These are phyloP conservation scores for Plagiodera versicolora DNA, from an alignment of 2,888 invertebrate species.

Conservation along the genomic window DNA sequence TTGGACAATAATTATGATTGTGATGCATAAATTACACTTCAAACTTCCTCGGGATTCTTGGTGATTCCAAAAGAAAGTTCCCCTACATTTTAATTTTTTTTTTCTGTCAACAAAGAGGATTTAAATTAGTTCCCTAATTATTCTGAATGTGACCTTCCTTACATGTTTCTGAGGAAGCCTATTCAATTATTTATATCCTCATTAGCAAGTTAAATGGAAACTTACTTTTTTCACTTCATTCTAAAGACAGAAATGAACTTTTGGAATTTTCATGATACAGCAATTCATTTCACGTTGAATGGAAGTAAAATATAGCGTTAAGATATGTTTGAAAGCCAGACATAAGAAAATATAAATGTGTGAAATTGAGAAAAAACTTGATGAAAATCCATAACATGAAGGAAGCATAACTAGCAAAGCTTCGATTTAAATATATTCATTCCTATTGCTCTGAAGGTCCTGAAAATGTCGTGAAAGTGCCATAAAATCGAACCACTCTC, in stretches of 20 bases:
- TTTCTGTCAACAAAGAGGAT: background rate
- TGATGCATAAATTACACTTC: background rate
- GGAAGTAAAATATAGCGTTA: background rate
- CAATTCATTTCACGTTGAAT: background rate
- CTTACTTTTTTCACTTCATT: slow-evolving; percentile 20
- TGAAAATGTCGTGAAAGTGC: background rate
- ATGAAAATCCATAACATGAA: no score
- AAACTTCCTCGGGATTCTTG: no score
- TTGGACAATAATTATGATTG: no score
- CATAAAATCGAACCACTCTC: background rate
- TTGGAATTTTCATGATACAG: background rate
- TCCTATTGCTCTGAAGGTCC: no score
- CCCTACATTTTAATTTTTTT: no score
- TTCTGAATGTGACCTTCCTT: slow-evolving; percentile 4
- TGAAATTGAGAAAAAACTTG: no score
- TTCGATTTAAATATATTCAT: no score
- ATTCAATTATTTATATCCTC: slow-evolving; percentile 33
- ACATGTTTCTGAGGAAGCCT: slow-evolving; percentile 10
- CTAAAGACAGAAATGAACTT: slow-evolving; percentile 14
- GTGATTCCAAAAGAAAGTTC: no score
- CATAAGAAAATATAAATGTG: no score
- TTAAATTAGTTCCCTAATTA: background rate
- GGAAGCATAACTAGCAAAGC: no score
- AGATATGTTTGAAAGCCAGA: no score
- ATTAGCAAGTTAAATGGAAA: slow-evolving; percentile 32